Base-by-base conservation (phyloP, 2,797 vertebrate genomes). In the Propithecus deckenii region DNA sequence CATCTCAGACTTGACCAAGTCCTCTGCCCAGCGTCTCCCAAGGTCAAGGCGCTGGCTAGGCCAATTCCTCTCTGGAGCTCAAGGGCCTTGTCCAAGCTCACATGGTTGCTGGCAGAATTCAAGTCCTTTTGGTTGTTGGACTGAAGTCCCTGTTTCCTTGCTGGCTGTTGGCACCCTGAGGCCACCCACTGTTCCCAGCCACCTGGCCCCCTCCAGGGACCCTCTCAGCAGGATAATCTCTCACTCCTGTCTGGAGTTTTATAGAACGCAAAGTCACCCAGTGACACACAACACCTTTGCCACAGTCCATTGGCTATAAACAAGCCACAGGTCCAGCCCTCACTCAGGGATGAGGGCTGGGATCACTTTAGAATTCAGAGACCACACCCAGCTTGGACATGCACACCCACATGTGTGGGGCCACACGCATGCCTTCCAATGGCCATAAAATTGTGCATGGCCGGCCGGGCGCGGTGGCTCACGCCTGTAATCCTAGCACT, bases 161-260 rank as follows among this genome's bases (percentile, higher is more conserved):
- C 65, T 2, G 6, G 17, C 18, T 81, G 25, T 30, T 30, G 8
- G 50, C 20, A 50, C 25, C 23, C 0, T 4, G 23, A 50, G 8
- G 0, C 0, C 0, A 2, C 10, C 32, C 2, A 50, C 23, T 4
- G 1, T 13, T 67, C 22, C 67, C 38, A 4, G 25, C 30, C 43
- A 61, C 3, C 0, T 20, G 52, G 41, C 18, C 61, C n/a, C n/a
- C n/a, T 48, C 59, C 28, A 55, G 7, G 8, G 41, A 38, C 12
- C 14, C 69, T 15, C 2, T 55, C 61, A 28, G 50, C 23, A 69
- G 59, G 38, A 78, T 46, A 41, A 50, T 30, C 57, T 50, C 25
- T 50, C 25, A 41, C 15, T 43, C 35, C 67, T 7, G 32, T 57
- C 38, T 25, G 41, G 30, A 22, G 18, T 15, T 79, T 81, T 25